Evolutionary conservation across 2,113 vertebrate genomes (phyloP).

Genomic region (Delphinus delphis): DNA sequence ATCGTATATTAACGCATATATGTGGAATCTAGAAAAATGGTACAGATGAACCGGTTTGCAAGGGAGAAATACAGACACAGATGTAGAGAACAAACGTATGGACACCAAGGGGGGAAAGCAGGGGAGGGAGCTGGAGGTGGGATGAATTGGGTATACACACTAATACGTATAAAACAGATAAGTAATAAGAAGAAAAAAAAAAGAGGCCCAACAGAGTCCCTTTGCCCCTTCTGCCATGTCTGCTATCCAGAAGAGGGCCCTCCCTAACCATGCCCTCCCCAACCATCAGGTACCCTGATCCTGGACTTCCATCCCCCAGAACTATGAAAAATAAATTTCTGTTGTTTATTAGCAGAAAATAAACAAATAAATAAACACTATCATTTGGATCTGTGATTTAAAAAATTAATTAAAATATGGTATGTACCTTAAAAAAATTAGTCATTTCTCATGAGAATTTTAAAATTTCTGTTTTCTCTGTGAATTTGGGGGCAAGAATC

Average conservation of each 20-base stretch:
- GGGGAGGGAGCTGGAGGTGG: too few species aligned
- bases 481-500: not conserved
- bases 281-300: not conserved
- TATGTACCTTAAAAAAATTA: not conserved
- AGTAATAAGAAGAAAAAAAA: not conserved
- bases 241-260: not conserved
- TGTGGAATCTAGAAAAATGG: too few species aligned
- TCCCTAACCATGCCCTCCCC: not conserved
- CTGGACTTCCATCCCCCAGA: not conserved
- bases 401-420: too few species aligned
- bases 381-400: too few species aligned
- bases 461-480: conserved; percentile 14
- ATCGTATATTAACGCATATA: too few species aligned
- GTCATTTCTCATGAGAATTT: not conserved
- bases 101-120: too few species aligned
- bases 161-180: too few species aligned
- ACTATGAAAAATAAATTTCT: not conserved
- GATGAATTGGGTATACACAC: too few species aligned
- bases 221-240: not conserved
- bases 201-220: not conserved
- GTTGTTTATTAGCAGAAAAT: not conserved
- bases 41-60: too few species aligned
- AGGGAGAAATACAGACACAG: too few species aligned
- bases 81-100: too few species aligned
- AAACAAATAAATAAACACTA: too few species aligned